Evolutionary conservation across 2,113 vertebrate species (phyloP).

Genomic region (Chaenocephalus aceratus): DNA sequence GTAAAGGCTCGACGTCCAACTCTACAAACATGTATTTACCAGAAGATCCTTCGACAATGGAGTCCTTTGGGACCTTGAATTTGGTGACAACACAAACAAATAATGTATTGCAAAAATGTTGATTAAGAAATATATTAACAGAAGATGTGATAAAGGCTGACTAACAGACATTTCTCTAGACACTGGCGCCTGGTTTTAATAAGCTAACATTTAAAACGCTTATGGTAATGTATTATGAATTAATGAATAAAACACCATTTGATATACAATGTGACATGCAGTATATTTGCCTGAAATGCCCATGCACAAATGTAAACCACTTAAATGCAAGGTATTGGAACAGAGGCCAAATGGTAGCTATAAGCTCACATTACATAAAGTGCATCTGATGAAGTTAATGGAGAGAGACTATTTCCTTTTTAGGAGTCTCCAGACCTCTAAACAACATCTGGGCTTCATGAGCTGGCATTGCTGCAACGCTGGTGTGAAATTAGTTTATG

Average conservation of each 20-base stretch:
- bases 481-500: slow-evolving; percentile 17
- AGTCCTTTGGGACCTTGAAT: neutral
- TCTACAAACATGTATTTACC: neutral
- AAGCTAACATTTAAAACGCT: neutral
- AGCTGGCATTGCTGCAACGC: neutral
- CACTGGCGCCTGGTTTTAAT: neutral
- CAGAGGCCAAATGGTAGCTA: neutral
- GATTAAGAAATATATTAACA: no score
- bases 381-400: slow-evolving; percentile 11
- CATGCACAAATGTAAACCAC: neutral
- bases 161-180: neutral
- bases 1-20: neutral
- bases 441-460: neutral
- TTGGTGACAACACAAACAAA: neutral
- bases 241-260: no score
- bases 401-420: slow-evolving; percentile 6
- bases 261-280: neutral
- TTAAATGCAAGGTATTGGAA: neutral
- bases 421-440: neutral
- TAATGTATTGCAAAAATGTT: neutral
- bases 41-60: neutral
- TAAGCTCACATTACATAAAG: neutral
- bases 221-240: neutral
- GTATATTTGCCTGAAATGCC: neutral
- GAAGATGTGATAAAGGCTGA: neutral